phyloP scores from a whole-genome alignment of 2,797 vertebrate species.

The Avahi laniger region DNA sequence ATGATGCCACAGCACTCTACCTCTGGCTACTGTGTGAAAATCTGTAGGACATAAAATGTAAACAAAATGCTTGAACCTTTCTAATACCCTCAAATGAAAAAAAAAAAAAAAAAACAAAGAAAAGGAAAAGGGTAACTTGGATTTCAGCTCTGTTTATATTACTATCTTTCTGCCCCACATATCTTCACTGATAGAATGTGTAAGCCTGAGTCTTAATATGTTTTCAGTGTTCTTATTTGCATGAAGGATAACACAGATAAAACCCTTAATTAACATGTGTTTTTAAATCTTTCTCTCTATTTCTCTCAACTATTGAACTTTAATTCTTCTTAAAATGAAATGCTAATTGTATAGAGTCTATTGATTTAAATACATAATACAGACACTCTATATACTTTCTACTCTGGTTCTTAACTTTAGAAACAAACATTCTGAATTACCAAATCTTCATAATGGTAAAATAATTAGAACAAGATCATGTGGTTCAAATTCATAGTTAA shows the following conservation, averaged over 20 bases:
- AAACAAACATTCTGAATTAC: neutral
- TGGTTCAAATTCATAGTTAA: neutral
- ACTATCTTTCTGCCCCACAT: neutral
- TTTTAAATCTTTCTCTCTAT: neutral
- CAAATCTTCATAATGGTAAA: neutral
- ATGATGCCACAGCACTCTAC: no score
- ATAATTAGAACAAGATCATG: neutral
- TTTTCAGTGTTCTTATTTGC: neutral
- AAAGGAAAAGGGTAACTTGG: neutral
- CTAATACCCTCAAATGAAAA: no score
- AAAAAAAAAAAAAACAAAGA: no score
- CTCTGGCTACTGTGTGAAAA: no score
- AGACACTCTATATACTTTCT: neutral
- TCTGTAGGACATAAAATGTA: no score
- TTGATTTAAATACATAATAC: neutral
- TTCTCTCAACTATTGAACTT: neutral
- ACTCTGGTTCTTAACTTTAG: neutral
- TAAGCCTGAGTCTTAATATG: neutral
- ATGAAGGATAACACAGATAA: neutral
- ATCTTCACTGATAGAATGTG: neutral
- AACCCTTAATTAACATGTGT: neutral
- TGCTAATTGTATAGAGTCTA: neutral
- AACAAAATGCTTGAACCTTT: no score
- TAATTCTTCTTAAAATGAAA: conserved; percentile 11
- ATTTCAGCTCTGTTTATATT: neutral